These are phyloP conservation scores for Bombyx mandarina DNA, from an alignment of 1,140 invertebrate species.

Conservation along the genomic window DNA sequence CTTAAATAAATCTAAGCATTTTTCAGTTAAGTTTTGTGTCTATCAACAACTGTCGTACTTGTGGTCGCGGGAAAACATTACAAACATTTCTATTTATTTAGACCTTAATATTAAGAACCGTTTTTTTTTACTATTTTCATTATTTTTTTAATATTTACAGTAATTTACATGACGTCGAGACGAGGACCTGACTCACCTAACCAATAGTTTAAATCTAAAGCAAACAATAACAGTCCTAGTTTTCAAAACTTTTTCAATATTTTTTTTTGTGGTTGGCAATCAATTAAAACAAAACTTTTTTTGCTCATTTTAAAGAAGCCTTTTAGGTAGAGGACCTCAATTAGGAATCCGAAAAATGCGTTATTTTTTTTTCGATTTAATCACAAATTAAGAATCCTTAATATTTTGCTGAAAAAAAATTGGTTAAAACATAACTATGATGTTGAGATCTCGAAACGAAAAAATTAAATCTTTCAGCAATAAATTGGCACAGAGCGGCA, in stretches of 20 bases:
- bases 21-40: conserved; percentile 3
- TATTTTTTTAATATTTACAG: conserved; percentile 48
- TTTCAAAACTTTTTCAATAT: background rate
- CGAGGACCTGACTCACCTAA: background rate
- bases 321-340: background rate
- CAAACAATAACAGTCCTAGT: background rate
- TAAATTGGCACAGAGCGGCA: too few relatives aligned
- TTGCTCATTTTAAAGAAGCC: background rate
- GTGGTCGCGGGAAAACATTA: conserved; percentile 11
- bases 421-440: too few relatives aligned
- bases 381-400: too few relatives aligned
- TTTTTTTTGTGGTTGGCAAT: conserved; percentile 14
- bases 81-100: conserved; percentile 25
- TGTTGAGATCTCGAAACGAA: too few relatives aligned
- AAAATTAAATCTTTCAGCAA: too few relatives aligned
- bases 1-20: conserved; percentile 8
- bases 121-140: conserved; percentile 24
- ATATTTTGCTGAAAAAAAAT: too few relatives aligned
- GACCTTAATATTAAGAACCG: conserved; percentile 29
- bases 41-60: conserved; percentile 4
- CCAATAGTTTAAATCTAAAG: background rate
- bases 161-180: conserved; percentile 59
- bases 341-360: too few relatives aligned
- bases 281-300: conserved; percentile 15
- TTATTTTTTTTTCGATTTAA: too few relatives aligned